Base-by-base conservation (phyloP, 2,113 vertebrate genomes). In the Ptychochromis oligacanthus region DNA sequence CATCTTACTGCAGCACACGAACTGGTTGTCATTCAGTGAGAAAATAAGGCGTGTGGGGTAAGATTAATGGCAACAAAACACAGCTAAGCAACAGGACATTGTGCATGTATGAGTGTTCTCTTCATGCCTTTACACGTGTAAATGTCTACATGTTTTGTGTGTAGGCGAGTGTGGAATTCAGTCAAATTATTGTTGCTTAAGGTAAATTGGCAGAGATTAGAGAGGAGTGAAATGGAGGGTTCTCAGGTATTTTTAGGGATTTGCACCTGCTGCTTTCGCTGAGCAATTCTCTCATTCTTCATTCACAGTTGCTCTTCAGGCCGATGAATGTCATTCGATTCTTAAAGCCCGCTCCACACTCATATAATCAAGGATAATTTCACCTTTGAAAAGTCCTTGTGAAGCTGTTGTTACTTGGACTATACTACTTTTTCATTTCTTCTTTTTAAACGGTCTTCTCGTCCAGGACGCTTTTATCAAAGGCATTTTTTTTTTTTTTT, bases 341-440 rank as follows among this genome's bases (percentile, higher is more conserved):
- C 81, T 59, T 67, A 85, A 88, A 88, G 70, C 81, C 81, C 5
- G 57, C 57, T 81, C 82, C 80, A 77, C 80, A 79, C 60, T 82
- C 77, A 13, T 84, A 84, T 77, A 81, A 82, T 89, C 87, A 88
- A 78, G 75, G 87, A 88, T 90, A 86, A 88, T 89, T 86, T 89
- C 79, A 83, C 78, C 88, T 93, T 90, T 79, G 76, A 61, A 64
- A 93, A 89, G 76, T 90, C 91, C 82, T 90, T 91, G 88, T 88
- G 82, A 36, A 6, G 78, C 78, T 80, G 54, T 72, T 87, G 77
- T 80, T 78, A 52, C 83, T 88, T 58, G 34, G 62, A 43, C 24
- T 13, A 8, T 56, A 58, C 40, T 17, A 76, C 56, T 62, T 62
- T 86, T 59, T 62, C 11, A 54, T 67, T 72, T 62, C 54, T 80